These are phyloP conservation scores for Thyatira batis DNA, from an alignment of 2,888 invertebrate genomes.

Conservation along the genomic window DNA sequence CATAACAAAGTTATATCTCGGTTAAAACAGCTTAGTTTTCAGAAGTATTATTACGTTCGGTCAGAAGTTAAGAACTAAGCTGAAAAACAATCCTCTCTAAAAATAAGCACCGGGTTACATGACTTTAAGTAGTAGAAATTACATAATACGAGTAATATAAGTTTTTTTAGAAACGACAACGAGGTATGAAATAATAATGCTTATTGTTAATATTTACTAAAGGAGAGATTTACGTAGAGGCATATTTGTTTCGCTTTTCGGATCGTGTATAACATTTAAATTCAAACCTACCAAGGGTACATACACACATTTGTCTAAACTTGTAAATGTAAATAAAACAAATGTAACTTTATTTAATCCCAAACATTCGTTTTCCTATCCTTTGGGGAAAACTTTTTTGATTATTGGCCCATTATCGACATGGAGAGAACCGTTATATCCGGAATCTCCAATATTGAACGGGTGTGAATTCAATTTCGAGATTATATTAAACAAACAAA, in stretches of 20 bases:
- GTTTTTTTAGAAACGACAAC: not conserved
- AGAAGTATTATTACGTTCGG: too few relatives aligned
- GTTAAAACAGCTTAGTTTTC: too few relatives aligned
- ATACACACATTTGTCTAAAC: conserved; percentile 24
- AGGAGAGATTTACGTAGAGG: not conserved
- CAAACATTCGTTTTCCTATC: conserved; percentile 28
- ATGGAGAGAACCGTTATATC: conserved; percentile 17
- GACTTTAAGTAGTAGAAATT: not conserved
- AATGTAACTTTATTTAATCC: conserved; percentile 24
- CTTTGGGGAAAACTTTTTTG: conserved; percentile 32
- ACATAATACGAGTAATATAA: not conserved
- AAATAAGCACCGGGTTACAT: not conserved
- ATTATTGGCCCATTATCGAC: conserved; percentile 29
- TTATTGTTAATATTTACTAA: conserved; percentile 13
- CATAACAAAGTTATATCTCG: too few relatives aligned
- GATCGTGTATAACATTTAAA: conserved; percentile 16
- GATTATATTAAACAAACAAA: not conserved
- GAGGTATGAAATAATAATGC: not conserved
- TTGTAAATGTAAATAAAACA: conserved; percentile 25
- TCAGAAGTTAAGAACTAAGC: too few relatives aligned
- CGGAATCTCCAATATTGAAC: not conserved
- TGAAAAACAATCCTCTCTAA: too few relatives aligned
- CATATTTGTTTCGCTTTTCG: conserved; percentile 23
- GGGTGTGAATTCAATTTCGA: not conserved
- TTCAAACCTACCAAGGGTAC: conserved; percentile 29